Conservation (phyloP, 2,113 vertebrate species). For the Pygoscelis antarcticus region DNA sequence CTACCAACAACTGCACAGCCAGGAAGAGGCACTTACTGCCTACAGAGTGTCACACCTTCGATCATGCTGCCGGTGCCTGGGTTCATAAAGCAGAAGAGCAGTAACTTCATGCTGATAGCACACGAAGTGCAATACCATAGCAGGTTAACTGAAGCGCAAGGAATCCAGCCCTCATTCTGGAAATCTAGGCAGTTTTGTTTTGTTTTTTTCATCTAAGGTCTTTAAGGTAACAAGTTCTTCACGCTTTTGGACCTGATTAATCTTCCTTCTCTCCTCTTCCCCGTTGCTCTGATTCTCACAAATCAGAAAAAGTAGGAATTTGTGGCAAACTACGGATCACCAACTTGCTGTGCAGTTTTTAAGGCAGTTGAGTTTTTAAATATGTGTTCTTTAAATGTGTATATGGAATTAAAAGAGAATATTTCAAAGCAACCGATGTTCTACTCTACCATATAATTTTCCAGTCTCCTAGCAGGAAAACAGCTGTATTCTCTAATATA, state of each 20-base stretch:
- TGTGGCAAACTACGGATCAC: background rate
- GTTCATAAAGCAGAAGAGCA: background rate
- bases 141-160: background rate
- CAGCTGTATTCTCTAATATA: background rate
- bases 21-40: no score
- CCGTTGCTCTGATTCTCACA: background rate
- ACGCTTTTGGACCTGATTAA: background rate
- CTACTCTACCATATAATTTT: background rate
- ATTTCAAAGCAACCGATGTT: background rate
- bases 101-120: background rate
- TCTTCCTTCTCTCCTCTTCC: background rate
- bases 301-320: background rate
- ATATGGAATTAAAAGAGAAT: background rate
- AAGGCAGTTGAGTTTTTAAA: background rate
- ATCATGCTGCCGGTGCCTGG: background rate
- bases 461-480: background rate
- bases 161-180: background rate
- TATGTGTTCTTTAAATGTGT: background rate
- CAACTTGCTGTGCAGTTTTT: background rate
- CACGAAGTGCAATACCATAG: background rate
- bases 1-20: background rate
- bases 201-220: background rate
- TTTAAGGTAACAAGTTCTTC: background rate
- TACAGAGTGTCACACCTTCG: background rate
- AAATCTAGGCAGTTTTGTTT: background rate